A percentile compares a stretch with the other conserved stretches of the same genome.
Conservation (phyloP, 2,113 vertebrate species). For the Lepus europaeus region DNA sequence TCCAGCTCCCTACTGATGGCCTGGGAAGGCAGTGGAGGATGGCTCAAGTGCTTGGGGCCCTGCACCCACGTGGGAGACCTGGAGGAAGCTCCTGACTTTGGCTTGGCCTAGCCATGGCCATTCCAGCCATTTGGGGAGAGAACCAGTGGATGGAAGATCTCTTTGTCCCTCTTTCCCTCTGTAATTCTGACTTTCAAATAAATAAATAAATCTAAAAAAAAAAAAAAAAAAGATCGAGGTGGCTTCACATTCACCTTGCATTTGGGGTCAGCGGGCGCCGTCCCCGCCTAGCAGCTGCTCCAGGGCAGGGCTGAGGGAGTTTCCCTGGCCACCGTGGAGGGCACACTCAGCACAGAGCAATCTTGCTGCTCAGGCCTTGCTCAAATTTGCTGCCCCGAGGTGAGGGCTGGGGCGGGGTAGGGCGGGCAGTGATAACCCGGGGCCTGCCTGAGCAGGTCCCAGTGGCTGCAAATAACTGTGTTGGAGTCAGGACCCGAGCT, state of each 20-base stretch:
- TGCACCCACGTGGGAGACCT: too few species aligned
- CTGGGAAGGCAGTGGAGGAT: too few species aligned
- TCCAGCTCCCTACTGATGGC: too few species aligned
- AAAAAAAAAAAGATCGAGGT: too few species aligned
- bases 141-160: too few species aligned
- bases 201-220: too few species aligned
- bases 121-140: too few species aligned
- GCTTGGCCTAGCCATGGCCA: too few species aligned
- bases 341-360: constrained; percentile 78
- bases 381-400: constrained; percentile 84
- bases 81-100: too few species aligned
- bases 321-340: constrained; percentile 56
- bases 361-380: constrained; percentile 67
- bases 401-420: constrained; percentile 59
- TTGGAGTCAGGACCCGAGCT: constrained; percentile 70
- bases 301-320: background rate
- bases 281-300: background rate
- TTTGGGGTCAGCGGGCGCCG: background rate
- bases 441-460: constrained; percentile 85
- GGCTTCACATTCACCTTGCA: background rate
- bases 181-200: too few species aligned
- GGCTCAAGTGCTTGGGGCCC: too few species aligned
- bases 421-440: constrained; percentile 58
- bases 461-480: constrained; percentile 76
- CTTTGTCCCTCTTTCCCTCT: too few species aligned